Conservation (phyloP, 2,113 vertebrate species). For the Sigmodon hispidus region DNA sequence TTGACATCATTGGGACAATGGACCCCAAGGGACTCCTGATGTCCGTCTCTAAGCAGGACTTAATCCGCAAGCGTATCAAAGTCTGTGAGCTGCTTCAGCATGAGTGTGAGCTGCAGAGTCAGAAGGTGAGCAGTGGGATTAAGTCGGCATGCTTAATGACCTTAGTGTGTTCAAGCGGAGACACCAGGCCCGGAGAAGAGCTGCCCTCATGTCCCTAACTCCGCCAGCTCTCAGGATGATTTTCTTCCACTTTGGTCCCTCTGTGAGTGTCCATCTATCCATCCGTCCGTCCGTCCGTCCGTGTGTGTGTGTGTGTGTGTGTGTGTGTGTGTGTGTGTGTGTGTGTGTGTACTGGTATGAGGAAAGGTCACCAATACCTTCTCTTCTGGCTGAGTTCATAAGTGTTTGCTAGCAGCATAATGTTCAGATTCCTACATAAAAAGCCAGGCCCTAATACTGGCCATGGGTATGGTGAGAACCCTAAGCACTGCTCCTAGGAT, state of each 20-base stretch:
- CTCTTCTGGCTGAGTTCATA: neutral
- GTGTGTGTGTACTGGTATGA: neutral
- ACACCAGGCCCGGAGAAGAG: too few species aligned
- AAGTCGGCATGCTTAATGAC: accelerated
- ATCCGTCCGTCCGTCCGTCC: too few species aligned
- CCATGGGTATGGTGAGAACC: neutral
- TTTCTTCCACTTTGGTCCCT: neutral
- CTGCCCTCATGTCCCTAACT: neutral
- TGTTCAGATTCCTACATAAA: neutral
- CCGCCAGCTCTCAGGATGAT: neutral
- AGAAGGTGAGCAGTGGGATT: conserved; percentile 82
- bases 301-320: neutral
- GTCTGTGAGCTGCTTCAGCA: conserved; percentile 89
- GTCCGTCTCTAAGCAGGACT: conserved; percentile 94
- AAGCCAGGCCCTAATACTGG: neutral
- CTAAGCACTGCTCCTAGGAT: neutral
- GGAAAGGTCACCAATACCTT: neutral
- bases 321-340: neutral
- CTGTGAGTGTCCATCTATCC: neutral
- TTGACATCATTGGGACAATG: conserved; percentile 91
- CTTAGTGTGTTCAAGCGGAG: neutral
- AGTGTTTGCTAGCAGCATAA: neutral
- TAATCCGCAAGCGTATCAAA: conserved; percentile 93
- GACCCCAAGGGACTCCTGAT: conserved; percentile 95
- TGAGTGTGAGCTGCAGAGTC: conserved; percentile 88